Conservation (phyloP, 2,113 vertebrate species). For the Danionella cerebrum region DNA sequence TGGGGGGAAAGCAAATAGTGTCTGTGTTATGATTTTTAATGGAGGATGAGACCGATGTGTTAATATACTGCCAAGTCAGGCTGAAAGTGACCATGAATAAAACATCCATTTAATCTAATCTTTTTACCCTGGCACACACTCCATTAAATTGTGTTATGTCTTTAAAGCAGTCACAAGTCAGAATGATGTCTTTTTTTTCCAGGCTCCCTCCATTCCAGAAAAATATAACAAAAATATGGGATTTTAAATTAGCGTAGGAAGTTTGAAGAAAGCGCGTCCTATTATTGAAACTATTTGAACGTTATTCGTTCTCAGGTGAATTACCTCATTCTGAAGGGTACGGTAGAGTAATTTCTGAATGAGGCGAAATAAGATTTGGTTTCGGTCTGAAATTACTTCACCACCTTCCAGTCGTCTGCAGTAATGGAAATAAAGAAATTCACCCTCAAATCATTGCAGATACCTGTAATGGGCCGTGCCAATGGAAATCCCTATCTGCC, state of each 20-base stretch:
- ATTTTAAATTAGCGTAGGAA: conserved; percentile 1
- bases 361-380: background rate
- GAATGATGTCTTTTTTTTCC: conserved; percentile 23
- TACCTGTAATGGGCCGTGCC: background rate
- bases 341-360: conserved; percentile 12
- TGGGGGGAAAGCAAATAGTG: conserved; percentile 31
- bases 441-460: background rate
- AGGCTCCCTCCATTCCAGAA: conserved; percentile 7
- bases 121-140: conserved; percentile 36
- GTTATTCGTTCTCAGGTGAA: background rate
- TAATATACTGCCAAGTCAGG: conserved; percentile 39
- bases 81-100: conserved; percentile 46
- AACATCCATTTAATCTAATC: conserved; percentile 43
- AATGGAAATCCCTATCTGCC: background rate
- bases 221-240: background rate
- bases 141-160: conserved; percentile 40
- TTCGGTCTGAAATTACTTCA: conserved; percentile 13
- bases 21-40: conserved; percentile 31
- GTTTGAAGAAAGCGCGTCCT: background rate
- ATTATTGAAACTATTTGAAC: conserved; percentile 13
- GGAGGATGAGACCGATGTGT: conserved; percentile 28
- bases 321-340: conserved; percentile 9
- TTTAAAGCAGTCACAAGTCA: conserved; percentile 31
- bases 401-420: background rate
- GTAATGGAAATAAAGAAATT: conserved; percentile 10